Evolutionary conservation across 1,140 invertebrate species (phyloP), one percentile per base, ranked within the genome.

Genomic region (Anthonomus grandis): DNA sequence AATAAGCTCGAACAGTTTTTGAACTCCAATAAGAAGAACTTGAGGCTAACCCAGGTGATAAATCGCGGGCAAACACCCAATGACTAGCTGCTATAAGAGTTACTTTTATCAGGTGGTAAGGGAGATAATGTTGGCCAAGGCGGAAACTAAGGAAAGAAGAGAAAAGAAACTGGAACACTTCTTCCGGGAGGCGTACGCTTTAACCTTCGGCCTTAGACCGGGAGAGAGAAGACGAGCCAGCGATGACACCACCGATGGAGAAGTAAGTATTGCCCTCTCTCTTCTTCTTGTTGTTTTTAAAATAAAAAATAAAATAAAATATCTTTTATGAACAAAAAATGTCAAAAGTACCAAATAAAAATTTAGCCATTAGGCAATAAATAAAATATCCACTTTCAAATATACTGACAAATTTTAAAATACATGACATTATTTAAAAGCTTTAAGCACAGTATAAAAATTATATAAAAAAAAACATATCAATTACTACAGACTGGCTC

Each of bases 91-190:
- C 27, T 44, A 8, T 22, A 39, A 8, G 5, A 12, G 13, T 24
- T 45, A n/a, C 22, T 39, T 38, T 21, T 12, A n/a, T 31, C 69
- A 80, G 68, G 77, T 79, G 0, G 79, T 81, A 60, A 80, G 91
- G 44, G 94, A 97, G 62, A 83, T 93, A 38, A 91, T 99, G 79
- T 74, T 97, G 41, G 85, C 89, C 15, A 90, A 93, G 67, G 96
- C 96, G 8, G 94, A 98, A 76, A 99, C 96, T 0, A 90, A 95
- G 67, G 93, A 97, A 69, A 83, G 97, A 39, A 76, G 97, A 21
- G 94, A 98, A 66, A 88, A 91, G 62, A 86, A 95, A 64, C 73
- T 99, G 21, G 96, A 98, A 69, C 93, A 97, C 75, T 99, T 99
- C 79, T 99, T 99, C 77, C 83, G 96, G 62, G 95, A 97, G 76